Conservation (phyloP, 2,113 vertebrate species). For the Larimichthys crocea region DNA sequence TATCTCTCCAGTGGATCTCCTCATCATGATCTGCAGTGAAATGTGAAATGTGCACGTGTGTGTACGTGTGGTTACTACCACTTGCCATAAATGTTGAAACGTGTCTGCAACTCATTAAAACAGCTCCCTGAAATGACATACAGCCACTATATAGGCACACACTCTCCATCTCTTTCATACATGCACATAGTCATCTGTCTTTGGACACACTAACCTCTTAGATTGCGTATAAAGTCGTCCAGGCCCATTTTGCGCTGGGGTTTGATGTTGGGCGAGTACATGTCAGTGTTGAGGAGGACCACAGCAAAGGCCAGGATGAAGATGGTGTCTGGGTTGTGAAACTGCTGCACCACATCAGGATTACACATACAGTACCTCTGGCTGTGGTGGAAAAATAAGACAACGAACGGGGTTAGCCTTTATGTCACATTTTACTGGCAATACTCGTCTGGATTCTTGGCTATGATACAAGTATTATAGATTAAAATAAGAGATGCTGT, state of each 20-base stretch:
- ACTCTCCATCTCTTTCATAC: background rate
- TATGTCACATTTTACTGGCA: background rate
- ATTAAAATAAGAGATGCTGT: background rate
- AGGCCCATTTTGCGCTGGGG: slow-evolving; percentile 99
- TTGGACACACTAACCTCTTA: slow-evolving; percentile 88
- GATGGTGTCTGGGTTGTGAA: slow-evolving; percentile 99
- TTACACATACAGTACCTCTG: slow-evolving; percentile 99
- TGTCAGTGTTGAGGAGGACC: slow-evolving; percentile 98
- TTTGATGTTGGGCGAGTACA: slow-evolving; percentile 99
- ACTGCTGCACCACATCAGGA: slow-evolving; percentile 98
- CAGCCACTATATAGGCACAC: background rate
- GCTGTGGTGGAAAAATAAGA: slow-evolving; percentile 80
- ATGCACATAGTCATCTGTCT: background rate
- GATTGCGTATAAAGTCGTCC: slow-evolving; percentile 98
- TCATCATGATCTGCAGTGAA: slow-evolving; percentile 17
- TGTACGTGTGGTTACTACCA: slow-evolving; percentile 5
- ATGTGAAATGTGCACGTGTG: slow-evolving; percentile 13
- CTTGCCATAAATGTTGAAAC: slow-evolving; percentile 40
- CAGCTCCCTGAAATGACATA: background rate
- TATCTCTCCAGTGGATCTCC: slow-evolving; percentile 7
- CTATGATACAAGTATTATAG: no score
- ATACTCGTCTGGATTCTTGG: background rate
- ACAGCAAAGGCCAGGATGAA: slow-evolving; percentile 99
- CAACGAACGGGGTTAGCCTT: background rate
- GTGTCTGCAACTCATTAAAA: slow-evolving; percentile 31